Conservation (phyloP, 2,797 vertebrate genomes). For the Onychomys torridus region DNA sequence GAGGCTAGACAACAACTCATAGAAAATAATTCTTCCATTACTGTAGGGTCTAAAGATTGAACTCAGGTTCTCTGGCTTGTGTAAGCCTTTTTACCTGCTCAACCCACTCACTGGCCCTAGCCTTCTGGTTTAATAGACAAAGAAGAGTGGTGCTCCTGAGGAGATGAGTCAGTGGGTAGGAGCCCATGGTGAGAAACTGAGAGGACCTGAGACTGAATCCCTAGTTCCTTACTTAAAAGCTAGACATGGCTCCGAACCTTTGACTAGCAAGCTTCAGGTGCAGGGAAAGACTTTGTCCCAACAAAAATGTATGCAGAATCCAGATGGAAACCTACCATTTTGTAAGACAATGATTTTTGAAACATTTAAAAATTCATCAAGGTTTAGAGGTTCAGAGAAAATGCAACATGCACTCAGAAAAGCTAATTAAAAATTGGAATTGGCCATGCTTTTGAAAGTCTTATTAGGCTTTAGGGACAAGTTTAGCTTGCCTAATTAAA, state of each 20-base stretch:
- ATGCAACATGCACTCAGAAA: neutral
- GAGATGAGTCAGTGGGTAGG: neutral
- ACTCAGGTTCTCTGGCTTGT: neutral
- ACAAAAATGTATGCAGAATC: neutral
- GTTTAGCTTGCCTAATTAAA: neutral
- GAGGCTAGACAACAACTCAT: neutral
- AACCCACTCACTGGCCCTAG: neutral
- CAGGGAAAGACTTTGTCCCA: neutral
- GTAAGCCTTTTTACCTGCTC: neutral
- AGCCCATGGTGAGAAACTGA: neutral
- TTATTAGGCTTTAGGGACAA: neutral
- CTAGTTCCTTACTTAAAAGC: neutral
- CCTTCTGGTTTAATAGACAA: neutral
- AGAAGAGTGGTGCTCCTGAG: neutral
- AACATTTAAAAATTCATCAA: neutral
- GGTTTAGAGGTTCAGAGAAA: conserved; percentile 20
- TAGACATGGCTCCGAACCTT: neutral
- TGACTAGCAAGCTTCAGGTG: neutral
- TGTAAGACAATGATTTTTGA: neutral
- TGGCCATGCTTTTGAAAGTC: conserved; percentile 3
- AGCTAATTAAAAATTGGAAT: neutral
- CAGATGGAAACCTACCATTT: neutral
- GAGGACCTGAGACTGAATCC: neutral
- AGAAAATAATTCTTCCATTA: neutral
- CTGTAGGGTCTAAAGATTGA: neutral